Evolutionary conservation across 2,113 vertebrate genomes (phyloP), one percentile per base, ranked within the genome.

Genomic region (Pollimyrus isidori): DNA sequence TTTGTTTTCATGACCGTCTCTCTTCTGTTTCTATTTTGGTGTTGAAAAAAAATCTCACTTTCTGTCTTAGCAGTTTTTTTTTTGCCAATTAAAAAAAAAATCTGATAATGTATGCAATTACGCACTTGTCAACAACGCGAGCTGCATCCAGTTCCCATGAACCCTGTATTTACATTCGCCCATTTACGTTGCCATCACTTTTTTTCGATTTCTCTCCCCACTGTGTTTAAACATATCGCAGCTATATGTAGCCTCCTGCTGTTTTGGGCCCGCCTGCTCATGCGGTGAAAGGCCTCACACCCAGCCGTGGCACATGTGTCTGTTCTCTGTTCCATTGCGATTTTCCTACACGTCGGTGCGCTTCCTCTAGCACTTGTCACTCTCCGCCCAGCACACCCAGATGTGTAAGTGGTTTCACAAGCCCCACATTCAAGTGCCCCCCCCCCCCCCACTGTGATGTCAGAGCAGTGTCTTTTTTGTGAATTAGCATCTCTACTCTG

Each of bases 321-420:
- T 49, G 46, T n/a, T 30, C 82, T 10, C 35, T 21, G 48, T 89
- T 89, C 76, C 88, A 46, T 50, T 35, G 56, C 23, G 21, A 65
- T 10, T 49, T 86, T 86, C 82, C 89, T 53, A 23, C 83, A 69
- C 49, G 35, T 73, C 5, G 30, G n/a, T 52, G 19, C 26, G 1
- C 62, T 90, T 90, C 89, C 89, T 88, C 50, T 87, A 15, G 23
- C 26, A 53, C 89, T 30, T 39, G 39, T 45, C 65, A 48, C 48
- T 9, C 62, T 17, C 26, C 49, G 17, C 62, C 62, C 30, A 45
- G 10, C 62, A 80, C 87, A 48, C 87, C 89, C 89, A 90, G 58
- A 73, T 76, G 35, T 90, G 56, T 30, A 21, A 58, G 76, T 45
- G 85, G 84, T 76, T 73, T 53, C 42, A 73, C 62, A 80, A 80